phyloP scores from a whole-genome alignment of 2,113 vertebrate species.

The Aspiorhynchus laticeps region DNA sequence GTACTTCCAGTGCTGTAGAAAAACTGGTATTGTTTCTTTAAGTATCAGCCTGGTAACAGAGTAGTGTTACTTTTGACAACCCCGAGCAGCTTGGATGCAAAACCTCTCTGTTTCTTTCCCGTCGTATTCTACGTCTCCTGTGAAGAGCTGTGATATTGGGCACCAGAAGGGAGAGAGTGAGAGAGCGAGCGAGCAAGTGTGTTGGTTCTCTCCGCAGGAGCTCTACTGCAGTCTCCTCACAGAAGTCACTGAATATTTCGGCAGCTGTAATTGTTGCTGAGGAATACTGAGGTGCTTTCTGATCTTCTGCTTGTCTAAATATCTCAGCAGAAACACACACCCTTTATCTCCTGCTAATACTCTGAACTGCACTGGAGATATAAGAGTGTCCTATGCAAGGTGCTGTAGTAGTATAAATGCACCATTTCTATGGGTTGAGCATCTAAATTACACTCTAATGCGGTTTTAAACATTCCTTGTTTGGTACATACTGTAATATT shows the following conservation, averaged over 20 bases:
- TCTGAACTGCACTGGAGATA: neutral
- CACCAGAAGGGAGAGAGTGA: neutral
- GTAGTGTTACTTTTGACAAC: neutral
- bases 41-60: neutral
- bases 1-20: neutral
- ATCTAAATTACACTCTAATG: neutral
- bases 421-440: neutral
- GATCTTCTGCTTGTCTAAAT: neutral
- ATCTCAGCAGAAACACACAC: neutral
- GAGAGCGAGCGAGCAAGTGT: neutral
- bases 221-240: constrained; percentile 10
- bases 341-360: neutral
- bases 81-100: neutral
- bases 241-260: neutral
- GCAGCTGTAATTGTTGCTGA: neutral
- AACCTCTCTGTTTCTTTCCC: neutral
- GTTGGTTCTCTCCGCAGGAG: neutral
- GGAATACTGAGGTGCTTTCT: neutral
- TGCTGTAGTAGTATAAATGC: neutral
- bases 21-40: neutral
- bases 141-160: neutral
- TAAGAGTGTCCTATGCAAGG: neutral
- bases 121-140: neutral
- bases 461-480: no score
- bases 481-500: no score